Conservation (phyloP, 2,888 invertebrate genomes). For the Cabera pusaria region DNA sequence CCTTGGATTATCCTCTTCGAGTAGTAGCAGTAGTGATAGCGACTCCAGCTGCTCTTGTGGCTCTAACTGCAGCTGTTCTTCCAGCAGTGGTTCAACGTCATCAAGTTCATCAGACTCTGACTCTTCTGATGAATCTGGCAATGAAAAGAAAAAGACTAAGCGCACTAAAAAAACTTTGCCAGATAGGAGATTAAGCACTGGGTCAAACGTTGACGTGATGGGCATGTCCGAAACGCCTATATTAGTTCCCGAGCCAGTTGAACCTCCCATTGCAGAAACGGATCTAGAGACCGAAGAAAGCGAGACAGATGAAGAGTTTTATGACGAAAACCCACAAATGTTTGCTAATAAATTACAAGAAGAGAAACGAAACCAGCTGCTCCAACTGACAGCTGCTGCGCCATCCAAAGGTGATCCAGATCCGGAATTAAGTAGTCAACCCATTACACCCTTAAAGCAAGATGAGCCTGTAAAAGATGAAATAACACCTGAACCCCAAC, state of each 20-base stretch:
- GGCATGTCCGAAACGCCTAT: constrained; percentile 76
- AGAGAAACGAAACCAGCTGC: constrained; percentile 88
- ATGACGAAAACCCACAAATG: constrained; percentile 91
- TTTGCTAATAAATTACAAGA: constrained; percentile 88
- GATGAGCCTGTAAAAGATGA: constrained; percentile 70
- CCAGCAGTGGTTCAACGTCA: constrained; percentile 87
- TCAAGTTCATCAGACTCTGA: constrained; percentile 83
- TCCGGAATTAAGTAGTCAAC: constrained; percentile 85
- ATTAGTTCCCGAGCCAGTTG: constrained; percentile 75
- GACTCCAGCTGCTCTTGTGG: constrained; percentile 91
- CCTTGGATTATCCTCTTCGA: constrained; percentile 85
- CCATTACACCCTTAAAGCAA: constrained; percentile 82
- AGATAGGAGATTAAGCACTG: constrained; percentile 66
- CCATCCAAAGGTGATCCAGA: constrained; percentile 83
- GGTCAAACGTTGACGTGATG: constrained; percentile 81
- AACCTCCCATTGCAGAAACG: constrained; percentile 88
- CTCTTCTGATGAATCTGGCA: constrained; percentile 67
- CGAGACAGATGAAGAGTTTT: constrained; percentile 94
- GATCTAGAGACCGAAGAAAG: constrained; percentile 94
- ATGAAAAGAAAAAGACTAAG: constrained; percentile 71
- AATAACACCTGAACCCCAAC: constrained; percentile 41
- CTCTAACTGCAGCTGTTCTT: constrained; percentile 92
- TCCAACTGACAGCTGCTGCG: constrained; percentile 85
- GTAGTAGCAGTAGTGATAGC: constrained; percentile 90
- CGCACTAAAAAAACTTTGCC: constrained; percentile 61